Conservation (phyloP, 2,888 invertebrate species). For the Polymixis flavicincta region DNA sequence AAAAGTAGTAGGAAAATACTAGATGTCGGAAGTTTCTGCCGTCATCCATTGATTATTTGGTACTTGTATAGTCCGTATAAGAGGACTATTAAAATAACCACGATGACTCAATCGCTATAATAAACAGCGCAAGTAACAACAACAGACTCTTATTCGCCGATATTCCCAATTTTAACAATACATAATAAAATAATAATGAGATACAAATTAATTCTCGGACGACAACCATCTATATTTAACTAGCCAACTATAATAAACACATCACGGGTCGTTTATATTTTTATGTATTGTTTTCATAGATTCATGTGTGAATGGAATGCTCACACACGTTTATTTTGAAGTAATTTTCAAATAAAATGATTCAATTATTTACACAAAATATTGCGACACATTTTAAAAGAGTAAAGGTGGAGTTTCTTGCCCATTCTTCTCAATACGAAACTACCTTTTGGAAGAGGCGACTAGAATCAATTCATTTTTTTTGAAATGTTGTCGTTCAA, state of each 20-base stretch:
- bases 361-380: no score
- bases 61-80: neutral
- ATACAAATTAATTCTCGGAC: conserved; percentile 49
- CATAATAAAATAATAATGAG: conserved; percentile 32
- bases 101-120: conserved; percentile 1
- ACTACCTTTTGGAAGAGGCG: no score
- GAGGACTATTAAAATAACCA: neutral
- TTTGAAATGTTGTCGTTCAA: no score
- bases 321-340: neutral
- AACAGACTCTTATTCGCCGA: neutral
- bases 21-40: neutral
- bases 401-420: no score
- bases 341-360: no score
- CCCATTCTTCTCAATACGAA: no score
- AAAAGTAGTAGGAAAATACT: no score
- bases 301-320: conserved; percentile 35
- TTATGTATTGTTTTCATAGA: conserved; percentile 33
- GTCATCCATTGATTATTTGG: neutral
- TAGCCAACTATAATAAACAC: conserved; percentile 46
- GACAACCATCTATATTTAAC: conserved; percentile 40
- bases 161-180: conserved; percentile 33
- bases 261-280: conserved; percentile 35
- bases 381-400: no score
- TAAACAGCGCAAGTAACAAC: neutral
- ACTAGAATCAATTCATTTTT: no score